These are phyloP conservation scores for Platanista minor DNA, from an alignment of 2,113 vertebrate species.

Conservation along the genomic window DNA sequence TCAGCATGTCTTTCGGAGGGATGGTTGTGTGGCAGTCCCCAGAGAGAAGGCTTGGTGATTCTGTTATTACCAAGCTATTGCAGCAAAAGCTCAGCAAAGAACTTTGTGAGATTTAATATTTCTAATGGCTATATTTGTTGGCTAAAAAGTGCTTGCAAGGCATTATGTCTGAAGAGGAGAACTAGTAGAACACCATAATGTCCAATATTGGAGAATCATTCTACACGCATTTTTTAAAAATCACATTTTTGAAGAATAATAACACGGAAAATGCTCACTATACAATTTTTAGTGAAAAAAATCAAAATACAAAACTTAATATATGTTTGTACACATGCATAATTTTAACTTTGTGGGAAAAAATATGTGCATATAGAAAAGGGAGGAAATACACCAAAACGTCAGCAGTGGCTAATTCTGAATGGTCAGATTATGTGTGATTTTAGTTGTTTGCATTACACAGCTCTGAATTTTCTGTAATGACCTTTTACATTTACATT, in stretches of 20 bases:
- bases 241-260: not conserved
- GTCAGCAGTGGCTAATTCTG: not conserved
- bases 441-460: not conserved
- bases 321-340: not conserved
- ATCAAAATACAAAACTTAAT: not conserved
- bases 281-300: not conserved
- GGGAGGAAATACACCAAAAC: not conserved
- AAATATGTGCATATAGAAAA: not conserved
- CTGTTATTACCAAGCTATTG: conserved; percentile 1
- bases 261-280: not conserved
- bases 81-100: not conserved
- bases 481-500: not conserved
- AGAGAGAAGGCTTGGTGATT: not conserved
- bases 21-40: not conserved
- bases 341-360: not conserved
- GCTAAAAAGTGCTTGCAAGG: not conserved
- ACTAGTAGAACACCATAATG: not conserved
- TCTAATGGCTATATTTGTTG: not conserved
- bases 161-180: not conserved
- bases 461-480: not conserved
- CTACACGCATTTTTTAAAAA: not conserved
- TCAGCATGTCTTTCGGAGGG: not conserved
- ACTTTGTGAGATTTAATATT: not conserved
- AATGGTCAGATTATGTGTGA: not conserved
- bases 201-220: not conserved